Evolutionary conservation across 2,113 vertebrate species (phyloP).

Genomic region (Larimichthys polyactis): DNA sequence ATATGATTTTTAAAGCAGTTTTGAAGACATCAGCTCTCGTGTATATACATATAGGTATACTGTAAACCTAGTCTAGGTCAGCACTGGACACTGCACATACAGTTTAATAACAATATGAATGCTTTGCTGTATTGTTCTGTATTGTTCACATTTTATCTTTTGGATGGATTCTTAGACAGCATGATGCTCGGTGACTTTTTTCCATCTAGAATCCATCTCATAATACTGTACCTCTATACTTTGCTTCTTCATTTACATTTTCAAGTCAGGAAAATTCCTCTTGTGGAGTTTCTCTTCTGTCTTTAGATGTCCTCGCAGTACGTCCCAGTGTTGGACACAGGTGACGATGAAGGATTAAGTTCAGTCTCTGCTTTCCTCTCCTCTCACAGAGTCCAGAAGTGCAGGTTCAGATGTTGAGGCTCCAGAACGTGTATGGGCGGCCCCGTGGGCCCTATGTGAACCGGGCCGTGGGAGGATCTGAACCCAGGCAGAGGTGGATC

Average conservation of each 20-base stretch:
- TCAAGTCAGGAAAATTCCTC: constrained; percentile 38
- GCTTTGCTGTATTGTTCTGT: constrained; percentile 1
- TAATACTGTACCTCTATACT: constrained; percentile 50
- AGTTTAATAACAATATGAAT: constrained; percentile 44
- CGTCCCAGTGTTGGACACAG: constrained; percentile 39
- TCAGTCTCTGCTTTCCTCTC: not conserved
- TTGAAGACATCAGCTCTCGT: constrained; percentile 18
- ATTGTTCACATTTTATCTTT: constrained; percentile 43
- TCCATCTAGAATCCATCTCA: constrained; percentile 26
- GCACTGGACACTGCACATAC: constrained; percentile 60
- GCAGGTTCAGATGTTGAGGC: constrained; percentile 86
- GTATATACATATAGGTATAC: constrained; percentile 42
- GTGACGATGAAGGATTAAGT: not conserved
- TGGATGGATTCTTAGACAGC: constrained; percentile 24
- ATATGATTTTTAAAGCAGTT: constrained; percentile 17
- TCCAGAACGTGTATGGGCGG: constrained; percentile 83
- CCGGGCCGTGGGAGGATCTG: constrained; percentile 73
- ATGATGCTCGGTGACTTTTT: not conserved
- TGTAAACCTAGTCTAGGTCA: constrained; percentile 59
- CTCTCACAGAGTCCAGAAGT: constrained; percentile 90
- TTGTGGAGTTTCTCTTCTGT: constrained; percentile 14
- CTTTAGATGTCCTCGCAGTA: constrained; percentile 27
- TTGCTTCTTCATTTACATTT: constrained; percentile 37
- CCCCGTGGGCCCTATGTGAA: constrained; percentile 73
- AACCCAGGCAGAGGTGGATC: constrained; percentile 88